These are phyloP conservation scores for Babyrousa celebensis DNA, from an alignment of 2,797 vertebrate genomes.

Conservation along the genomic window DNA sequence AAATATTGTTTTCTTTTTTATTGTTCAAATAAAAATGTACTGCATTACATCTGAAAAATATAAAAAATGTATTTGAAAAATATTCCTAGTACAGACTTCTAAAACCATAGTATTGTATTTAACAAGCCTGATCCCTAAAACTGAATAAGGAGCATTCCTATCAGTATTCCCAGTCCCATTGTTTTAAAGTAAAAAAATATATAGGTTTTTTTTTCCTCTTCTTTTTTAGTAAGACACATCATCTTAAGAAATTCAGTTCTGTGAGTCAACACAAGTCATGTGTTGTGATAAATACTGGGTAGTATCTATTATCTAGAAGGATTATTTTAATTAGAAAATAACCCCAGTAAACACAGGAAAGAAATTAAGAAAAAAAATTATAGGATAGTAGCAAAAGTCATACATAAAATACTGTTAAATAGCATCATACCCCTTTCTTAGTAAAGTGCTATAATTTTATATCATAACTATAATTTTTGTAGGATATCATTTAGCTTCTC, in stretches of 20 bases:
- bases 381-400: not conserved
- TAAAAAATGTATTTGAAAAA: constrained; percentile 80
- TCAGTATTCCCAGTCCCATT: not conserved
- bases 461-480: constrained; percentile 33
- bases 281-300: constrained; percentile 70
- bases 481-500: not conserved
- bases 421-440: not conserved
- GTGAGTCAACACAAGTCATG: constrained; percentile 68
- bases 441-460: constrained; percentile 3
- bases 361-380: constrained; percentile 36
- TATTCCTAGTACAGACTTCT: constrained; percentile 69
- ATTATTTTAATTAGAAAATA: constrained; percentile 76
- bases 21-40: constrained; percentile 78
- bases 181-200: constrained; percentile 68
- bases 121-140: constrained; percentile 22
- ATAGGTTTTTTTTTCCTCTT: not conserved
- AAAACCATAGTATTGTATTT: not conserved
- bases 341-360: constrained; percentile 53
- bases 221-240: constrained; percentile 62
- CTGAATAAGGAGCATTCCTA: constrained; percentile 33
- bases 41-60: constrained; percentile 77
- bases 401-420: constrained; percentile 63
- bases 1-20: constrained; percentile 68
- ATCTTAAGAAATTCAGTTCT: constrained; percentile 78
- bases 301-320: not conserved